These are phyloP conservation scores for Crotophaga sulcirostris DNA, from an alignment of 2,113 vertebrate genomes.

Conservation along the genomic window DNA sequence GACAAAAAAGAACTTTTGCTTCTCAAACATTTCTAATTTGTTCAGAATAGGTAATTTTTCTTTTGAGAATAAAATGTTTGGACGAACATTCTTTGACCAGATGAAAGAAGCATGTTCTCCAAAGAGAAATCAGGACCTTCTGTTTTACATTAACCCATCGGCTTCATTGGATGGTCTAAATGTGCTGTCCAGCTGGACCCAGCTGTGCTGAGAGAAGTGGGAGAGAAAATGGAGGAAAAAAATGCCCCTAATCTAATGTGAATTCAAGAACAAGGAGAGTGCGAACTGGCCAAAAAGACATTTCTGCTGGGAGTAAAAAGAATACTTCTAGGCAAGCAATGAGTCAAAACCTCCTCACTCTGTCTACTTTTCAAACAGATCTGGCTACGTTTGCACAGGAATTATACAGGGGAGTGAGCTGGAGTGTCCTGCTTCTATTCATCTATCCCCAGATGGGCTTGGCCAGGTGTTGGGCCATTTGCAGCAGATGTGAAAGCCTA, in stretches of 20 bases:
- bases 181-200: neutral
- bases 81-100: neutral
- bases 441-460: neutral
- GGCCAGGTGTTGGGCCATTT: neutral
- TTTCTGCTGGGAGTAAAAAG: neutral
- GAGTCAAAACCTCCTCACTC: neutral
- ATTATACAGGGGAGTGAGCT: neutral
- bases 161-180: neutral
- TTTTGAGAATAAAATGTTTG: neutral
- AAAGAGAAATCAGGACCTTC: neutral
- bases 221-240: neutral
- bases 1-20: neutral
- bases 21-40: neutral
- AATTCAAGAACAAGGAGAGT: neutral
- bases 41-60: neutral
- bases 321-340: neutral
- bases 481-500: neutral
- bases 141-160: neutral
- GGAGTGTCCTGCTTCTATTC: neutral
- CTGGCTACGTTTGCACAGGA: rapidly evolving
- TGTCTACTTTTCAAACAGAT: neutral
- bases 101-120: neutral
- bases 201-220: neutral
- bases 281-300: neutral
- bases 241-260: neutral